Conservation (phyloP, 2,888 invertebrate genomes). For the Sphaeridia pumilis region DNA sequence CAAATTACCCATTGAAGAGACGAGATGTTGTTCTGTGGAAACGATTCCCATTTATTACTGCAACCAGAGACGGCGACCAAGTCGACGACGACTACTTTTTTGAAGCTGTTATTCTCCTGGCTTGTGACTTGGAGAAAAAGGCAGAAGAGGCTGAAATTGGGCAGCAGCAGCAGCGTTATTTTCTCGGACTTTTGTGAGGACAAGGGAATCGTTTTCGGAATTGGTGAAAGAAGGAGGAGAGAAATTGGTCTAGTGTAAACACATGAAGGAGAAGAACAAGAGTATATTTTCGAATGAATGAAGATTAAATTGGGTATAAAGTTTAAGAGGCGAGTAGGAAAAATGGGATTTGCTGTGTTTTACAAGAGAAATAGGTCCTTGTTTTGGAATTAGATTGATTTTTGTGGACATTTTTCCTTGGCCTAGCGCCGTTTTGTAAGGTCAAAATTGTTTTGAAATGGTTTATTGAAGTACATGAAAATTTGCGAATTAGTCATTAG, state of each 20-base stretch:
- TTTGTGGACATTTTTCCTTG: too few relatives aligned
- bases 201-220: too few relatives aligned
- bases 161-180: too few relatives aligned
- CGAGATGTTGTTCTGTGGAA: conserved; percentile 36
- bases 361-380: too few relatives aligned
- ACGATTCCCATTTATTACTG: conserved; percentile 37
- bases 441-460: too few relatives aligned
- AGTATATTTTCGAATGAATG: conserved; percentile 13
- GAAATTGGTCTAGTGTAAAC: conserved; percentile 14
- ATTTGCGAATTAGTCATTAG: too few relatives aligned
- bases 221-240: conserved; percentile 10
- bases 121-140: conserved; percentile 2
- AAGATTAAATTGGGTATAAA: conserved; percentile 5
- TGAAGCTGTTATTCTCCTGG: conserved; percentile 7
- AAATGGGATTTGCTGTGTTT: too few relatives aligned
- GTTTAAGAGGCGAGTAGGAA: conserved; percentile 1
- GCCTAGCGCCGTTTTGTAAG: too few relatives aligned
- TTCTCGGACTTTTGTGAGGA: too few relatives aligned
- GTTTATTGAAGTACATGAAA: too few relatives aligned
- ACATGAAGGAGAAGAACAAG: conserved; percentile 6
- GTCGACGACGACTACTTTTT: not conserved
- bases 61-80: too few relatives aligned
- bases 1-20: conserved; percentile 37
- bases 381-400: too few relatives aligned
- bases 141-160: conserved; percentile 9